Evolutionary conservation across 2,797 vertebrate genomes (phyloP).

Genomic region (Pogoniulus pusillus): DNA sequence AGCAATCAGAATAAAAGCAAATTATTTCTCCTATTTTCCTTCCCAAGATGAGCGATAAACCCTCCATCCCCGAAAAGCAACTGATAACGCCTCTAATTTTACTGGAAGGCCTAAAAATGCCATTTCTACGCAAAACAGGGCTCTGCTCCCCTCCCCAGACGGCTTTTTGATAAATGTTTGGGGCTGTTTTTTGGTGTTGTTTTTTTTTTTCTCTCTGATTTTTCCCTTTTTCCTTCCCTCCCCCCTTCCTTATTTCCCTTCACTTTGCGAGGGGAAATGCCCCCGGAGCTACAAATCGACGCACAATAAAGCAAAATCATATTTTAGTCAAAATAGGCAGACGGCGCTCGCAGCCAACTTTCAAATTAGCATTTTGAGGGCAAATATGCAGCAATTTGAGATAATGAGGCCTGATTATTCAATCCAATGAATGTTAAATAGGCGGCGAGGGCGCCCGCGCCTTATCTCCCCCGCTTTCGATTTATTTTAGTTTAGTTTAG

Average conservation of each 20-base stretch:
- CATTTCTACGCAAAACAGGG: conserved; percentile 89
- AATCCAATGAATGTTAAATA: conserved; percentile 99
- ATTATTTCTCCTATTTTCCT: conserved; percentile 76
- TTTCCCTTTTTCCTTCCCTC: conserved; percentile 54
- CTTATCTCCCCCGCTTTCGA: conserved; percentile 92
- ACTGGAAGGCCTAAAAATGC: conserved; percentile 81
- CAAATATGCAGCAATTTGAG: conserved; percentile 99
- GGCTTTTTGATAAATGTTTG: conserved; percentile 79
- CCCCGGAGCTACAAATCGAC: conserved; percentile 86
- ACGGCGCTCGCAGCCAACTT: conserved; percentile 94
- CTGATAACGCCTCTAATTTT: conserved; percentile 89
- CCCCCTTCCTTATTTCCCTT: not conserved
- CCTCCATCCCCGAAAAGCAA: conserved; percentile 86
- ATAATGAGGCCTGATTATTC: conserved; percentile 99
- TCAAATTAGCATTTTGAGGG: conserved; percentile 99
- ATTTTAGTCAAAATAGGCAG: conserved; percentile 84
- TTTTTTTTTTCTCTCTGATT: conserved; percentile 48
- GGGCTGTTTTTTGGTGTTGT: not conserved
- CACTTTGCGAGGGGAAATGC: conserved; percentile 76
- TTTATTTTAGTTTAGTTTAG: conserved; percentile 80
- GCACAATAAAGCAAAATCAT: conserved; percentile 80
- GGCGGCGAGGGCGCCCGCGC: conserved; percentile 84
- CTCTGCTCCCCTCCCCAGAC: not conserved
- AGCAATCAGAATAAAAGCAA: conserved; percentile 64
- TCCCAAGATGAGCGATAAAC: conserved; percentile 91